Evolutionary conservation across 2,888 invertebrate species (phyloP), one percentile per base, ranked within the genome.

Genomic region (Corythucha ciliata): DNA sequence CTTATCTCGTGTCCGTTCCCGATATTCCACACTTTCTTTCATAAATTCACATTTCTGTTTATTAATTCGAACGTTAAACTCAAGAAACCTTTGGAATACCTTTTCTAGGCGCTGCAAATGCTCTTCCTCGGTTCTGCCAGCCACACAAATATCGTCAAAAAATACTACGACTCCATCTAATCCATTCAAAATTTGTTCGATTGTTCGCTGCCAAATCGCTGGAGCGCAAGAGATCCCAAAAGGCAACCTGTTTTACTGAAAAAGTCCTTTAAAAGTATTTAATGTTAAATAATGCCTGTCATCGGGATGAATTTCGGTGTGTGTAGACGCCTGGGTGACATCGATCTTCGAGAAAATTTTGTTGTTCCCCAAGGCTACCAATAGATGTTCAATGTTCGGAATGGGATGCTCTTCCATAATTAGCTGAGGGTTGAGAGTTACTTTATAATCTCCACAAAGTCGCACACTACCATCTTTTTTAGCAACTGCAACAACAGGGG

Each of bases 1-100:
- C n/a, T n/a, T n/a, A n/a, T n/a, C n/a, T n/a, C n/a, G n/a, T n/a
- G n/a, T n/a, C n/a, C n/a, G n/a, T n/a, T n/a, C n/a, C n/a, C n/a
- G n/a, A n/a, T 54, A 57, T 24, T 18, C 21, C 21, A 57, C 36
- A 21, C 21, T 8, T 41, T 18, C 21, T 41, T 41, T 18, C 7
- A 41, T 8, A 41, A 41, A 41, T 8, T 24, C n/a, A 41, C 41
- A 41, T 41, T 41, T 41, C 7, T 8, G 7, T 16, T 12, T 12
- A 14, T 41, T 41, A 10, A 41, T 7, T 7, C 41, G 25, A 24
- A 41, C 22, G 14, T 41, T 41, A 41, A 21, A 12, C 14, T 24
- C 22, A 22, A 12, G 25, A 8, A 41, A 24, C 8, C 10, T 8
- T 8, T 7, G 7, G 22, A 41, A 41, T 21, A 41, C 41, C 22